phyloP scores from a whole-genome alignment of 2,113 vertebrate species.

The Loxodonta africana region DNA sequence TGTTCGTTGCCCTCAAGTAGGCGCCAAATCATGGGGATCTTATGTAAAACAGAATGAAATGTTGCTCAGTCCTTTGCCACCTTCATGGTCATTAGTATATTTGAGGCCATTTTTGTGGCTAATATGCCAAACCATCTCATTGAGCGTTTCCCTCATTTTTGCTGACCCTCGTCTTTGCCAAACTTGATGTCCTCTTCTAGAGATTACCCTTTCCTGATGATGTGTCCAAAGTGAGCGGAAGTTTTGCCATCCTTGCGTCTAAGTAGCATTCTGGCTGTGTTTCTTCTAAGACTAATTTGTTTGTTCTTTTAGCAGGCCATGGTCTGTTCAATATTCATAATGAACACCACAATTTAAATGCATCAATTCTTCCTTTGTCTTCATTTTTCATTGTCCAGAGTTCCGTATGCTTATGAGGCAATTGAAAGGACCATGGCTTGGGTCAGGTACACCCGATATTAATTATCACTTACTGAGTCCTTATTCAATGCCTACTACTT shows the following conservation, averaged over 20 bases:
- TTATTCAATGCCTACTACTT: not conserved
- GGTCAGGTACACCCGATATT: no score
- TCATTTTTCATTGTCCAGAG: no score
- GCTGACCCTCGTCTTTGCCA: not conserved
- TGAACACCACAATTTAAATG: no score
- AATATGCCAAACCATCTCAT: not conserved
- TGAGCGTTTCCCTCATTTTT: not conserved
- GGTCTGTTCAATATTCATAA: no score
- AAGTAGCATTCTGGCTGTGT: not conserved
- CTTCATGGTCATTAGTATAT: not conserved
- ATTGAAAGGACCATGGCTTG: no score
- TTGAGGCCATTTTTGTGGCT: not conserved
- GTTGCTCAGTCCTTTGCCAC: not conserved
- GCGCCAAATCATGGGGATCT: not conserved
- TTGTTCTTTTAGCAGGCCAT: no score
- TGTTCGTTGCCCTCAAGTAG: no score
- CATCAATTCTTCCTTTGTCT: no score
- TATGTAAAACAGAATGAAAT: not conserved
- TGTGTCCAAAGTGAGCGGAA: not conserved
- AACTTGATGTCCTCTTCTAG: not conserved
- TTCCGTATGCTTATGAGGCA: no score
- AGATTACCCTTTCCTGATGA: not conserved
- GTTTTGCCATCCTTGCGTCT: no score
- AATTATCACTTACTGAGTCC: not conserved
- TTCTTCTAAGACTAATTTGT: not conserved